Evolutionary conservation across 2,888 invertebrate genomes (phyloP), one percentile per base, ranked within the genome.

Genomic region (Gasteruption jaculator): DNA sequence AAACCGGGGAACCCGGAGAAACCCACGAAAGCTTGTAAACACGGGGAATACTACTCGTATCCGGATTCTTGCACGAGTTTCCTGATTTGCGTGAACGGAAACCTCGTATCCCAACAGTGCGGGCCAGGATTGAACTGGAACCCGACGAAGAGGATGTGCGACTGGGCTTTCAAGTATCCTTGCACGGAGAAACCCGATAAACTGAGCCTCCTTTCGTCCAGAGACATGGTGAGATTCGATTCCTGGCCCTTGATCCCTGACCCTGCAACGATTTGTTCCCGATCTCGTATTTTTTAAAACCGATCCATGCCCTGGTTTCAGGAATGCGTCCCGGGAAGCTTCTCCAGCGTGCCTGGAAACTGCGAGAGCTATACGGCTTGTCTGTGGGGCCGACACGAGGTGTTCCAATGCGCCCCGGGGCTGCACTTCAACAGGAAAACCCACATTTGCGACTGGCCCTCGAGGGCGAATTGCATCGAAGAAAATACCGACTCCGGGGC

Each of bases 71-170:
- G 90, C 58, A 80, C 80, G 39, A 80, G 78, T 56, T 90, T 86
- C 68, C 82, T 82, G 57, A 80, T 90, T 14, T 91, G 91, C 62
- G 83, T 86, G 7, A 86, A 88, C 65, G 82, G 81, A 1, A 70
- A 77, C n/a, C 70, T 85, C 36, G 75, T 86, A 3, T 71, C 80
- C 0, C 85, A 83, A 57, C 78, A 77, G 40, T 91, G 91, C 59
- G 86, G 86, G 0, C 81, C 85, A 0, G 85, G 87, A 1, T 73
- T 90, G 2, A 81, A 82, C 46, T 91, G 89, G 87, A 80, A 82
- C 53, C 73, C 76, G 1, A 76, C 80, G 6, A 73, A 74, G 15
- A 77, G 77, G 16, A 82, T 82, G 65, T 91, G 91, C 60, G 88
- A 90, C 68, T 88, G 86, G 81, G 82, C 82, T 0, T 76, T 76